Evolutionary conservation across 2,797 vertebrate species (phyloP), one percentile per base, ranked within the genome.

Genomic region (Sebastes aleutianus): DNA sequence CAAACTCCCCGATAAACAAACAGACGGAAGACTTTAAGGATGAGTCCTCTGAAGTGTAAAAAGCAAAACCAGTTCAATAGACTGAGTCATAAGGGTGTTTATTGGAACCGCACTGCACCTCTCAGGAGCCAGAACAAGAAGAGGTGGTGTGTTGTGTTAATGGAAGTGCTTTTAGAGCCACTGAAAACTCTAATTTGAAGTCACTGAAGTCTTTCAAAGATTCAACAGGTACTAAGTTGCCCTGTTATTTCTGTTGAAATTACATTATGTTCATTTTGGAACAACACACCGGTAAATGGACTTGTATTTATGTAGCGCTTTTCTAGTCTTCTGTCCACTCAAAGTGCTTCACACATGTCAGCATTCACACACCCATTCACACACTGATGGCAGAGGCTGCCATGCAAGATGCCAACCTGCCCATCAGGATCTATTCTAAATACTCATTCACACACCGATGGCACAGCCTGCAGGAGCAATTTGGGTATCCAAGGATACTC

Each of bases 1-100:
- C 27, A 43, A 72, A 59, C 56, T 73, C 57, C n/a, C 1, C 9
- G 32, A 71, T 72, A 74, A 81, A 74, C 75, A 76, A 66, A 76
- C n/a, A 34, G 11, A 53, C 20, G 2, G 26, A 43, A 27, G 72
- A 56, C 32, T 74, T 77, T 50, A 66, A 22, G 24, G 26, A 64
- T 26, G 26, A 76, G 47, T 70, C 71, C 56, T 63, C 22, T 81
- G 36, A 71, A 68, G 74, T 73, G 54, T 78, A 57, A 71, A 76
- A 65, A 74, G 10, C n/a, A 8, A 43, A 59, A 57, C 3, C n/a
- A 32, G 18, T 61, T 77, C 56, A 72, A 70, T 24, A 57, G 36
- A 36, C 20, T 43, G 62, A 82, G 32, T 22, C 32, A 70, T 70
- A n/a, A 6, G 27, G 26, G 59, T 62, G 27, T 66, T 70, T 76